Evolutionary conservation across 2,113 vertebrate species (phyloP).

Genomic region (Atherinomorus stipes): DNA sequence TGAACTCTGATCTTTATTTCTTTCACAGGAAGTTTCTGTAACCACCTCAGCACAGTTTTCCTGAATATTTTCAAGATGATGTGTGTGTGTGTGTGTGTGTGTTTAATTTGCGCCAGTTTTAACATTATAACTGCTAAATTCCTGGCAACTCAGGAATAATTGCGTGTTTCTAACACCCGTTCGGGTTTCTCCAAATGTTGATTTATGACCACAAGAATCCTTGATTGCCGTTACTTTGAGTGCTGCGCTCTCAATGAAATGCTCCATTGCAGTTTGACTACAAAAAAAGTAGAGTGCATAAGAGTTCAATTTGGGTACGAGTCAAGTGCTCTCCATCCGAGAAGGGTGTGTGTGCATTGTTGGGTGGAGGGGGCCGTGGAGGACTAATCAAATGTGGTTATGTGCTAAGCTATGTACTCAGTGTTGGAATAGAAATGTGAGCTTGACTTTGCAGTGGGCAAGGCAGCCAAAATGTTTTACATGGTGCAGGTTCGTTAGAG

Average conservation of each 20-base stretch:
- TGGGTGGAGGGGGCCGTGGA: constrained; percentile 29
- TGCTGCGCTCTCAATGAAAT: constrained; percentile 29
- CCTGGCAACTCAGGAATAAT: constrained; percentile 5
- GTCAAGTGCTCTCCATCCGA: constrained; percentile 78
- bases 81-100: background rate
- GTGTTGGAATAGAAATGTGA: constrained; percentile 69
- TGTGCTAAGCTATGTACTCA: constrained; percentile 44
- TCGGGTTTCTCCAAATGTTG: constrained; percentile 45
- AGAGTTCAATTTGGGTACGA: constrained; percentile 71
- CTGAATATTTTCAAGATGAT: background rate
- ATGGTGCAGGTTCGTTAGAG: background rate
- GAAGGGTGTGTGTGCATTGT: constrained; percentile 33
- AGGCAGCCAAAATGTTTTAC: constrained; percentile 45
- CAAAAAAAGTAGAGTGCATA: constrained; percentile 50
- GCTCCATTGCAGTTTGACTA: constrained; percentile 50
- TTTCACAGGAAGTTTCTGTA: background rate
- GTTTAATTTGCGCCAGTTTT: background rate
- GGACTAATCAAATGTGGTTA: constrained; percentile 72
- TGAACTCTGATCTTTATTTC: background rate
- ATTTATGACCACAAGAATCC: constrained; percentile 35
- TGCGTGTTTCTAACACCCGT: constrained; percentile 21
- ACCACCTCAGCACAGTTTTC: no score
- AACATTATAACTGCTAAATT: background rate
- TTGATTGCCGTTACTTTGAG: constrained; percentile 34
- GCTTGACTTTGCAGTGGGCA: constrained; percentile 39